phyloP scores from a whole-genome alignment of 2,113 vertebrate species.

The Morone chrysops region DNA sequence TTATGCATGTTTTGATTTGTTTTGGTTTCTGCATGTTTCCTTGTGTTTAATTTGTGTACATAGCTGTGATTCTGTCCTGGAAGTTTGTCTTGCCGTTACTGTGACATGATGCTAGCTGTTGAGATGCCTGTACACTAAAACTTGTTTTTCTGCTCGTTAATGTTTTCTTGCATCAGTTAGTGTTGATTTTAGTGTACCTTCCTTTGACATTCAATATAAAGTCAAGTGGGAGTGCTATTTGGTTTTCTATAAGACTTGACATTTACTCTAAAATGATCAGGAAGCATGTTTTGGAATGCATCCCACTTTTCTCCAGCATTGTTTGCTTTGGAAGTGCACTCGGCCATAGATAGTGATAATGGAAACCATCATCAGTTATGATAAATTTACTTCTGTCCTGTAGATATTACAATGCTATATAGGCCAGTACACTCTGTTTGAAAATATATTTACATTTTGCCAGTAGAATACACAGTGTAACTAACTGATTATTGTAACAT shows the following conservation, averaged over 20 bases:
- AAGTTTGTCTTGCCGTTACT: not conserved
- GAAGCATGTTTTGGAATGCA: slow-evolving; percentile 30
- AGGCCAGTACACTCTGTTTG: slow-evolving; percentile 21
- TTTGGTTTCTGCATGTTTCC: slow-evolving; percentile 64
- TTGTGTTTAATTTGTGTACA: slow-evolving; percentile 52
- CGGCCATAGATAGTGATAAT: not conserved
- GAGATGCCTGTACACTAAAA: not conserved
- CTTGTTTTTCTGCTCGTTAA: slow-evolving; percentile 17
- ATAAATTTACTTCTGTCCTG: not conserved
- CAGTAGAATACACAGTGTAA: slow-evolving; percentile 34
- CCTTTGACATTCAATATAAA: not conserved
- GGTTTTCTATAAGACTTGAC: slow-evolving; percentile 2
- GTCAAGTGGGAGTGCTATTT: not conserved
- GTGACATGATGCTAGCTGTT: slow-evolving; percentile 29
- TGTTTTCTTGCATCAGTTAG: slow-evolving; percentile 17
- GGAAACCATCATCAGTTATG: not conserved
- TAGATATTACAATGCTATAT: not conserved
- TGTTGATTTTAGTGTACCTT: slow-evolving; percentile 2
- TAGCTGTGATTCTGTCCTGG: slow-evolving; percentile 7
- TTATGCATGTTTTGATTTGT: slow-evolving; percentile 86
- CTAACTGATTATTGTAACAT: slow-evolving; percentile 51
- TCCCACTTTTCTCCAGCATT: not conserved
- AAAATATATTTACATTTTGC: slow-evolving; percentile 28
- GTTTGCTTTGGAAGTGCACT: slow-evolving; percentile 10
- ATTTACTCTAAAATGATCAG: slow-evolving; percentile 11